A percentile compares a stretch with the other conserved stretches of the same genome.
These are phyloP conservation scores for Pongo pygmaeus DNA, from an alignment of 2,113 vertebrate species.

Conservation along the genomic window DNA sequence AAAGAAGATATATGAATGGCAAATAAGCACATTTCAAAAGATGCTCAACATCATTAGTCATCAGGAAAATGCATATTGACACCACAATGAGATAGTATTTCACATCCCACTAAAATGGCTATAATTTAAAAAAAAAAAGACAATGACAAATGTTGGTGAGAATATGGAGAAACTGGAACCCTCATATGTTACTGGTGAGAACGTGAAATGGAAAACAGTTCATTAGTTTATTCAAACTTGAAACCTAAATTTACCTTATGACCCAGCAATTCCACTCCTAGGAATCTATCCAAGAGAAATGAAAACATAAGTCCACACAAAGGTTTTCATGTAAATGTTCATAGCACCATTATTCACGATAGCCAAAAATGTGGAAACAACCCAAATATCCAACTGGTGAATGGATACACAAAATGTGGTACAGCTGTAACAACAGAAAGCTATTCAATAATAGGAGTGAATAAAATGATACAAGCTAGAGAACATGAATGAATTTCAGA, in stretches of 20 bases:
- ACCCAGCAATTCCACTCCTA: not conserved
- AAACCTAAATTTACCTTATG: not conserved
- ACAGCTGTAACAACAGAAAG: not conserved
- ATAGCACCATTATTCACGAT: not conserved
- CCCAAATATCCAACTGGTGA: not conserved
- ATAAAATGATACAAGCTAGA: not conserved
- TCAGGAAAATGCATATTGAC: not conserved
- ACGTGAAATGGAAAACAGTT: not conserved
- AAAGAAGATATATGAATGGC: slow-evolving; percentile 4
- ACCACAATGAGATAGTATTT: not conserved
- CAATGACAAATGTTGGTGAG: not conserved
- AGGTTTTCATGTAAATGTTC: not conserved
- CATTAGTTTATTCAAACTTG: not conserved
- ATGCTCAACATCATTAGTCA: not conserved
- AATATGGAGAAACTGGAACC: not conserved
- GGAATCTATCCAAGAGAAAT: not conserved
- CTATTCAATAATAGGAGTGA: not conserved
- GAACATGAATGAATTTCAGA: not conserved
- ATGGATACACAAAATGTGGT: not conserved
- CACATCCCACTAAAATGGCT: not conserved
- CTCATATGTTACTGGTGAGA: not conserved
- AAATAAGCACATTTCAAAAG: not conserved
- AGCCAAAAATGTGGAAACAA: not conserved
- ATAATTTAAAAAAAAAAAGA: not conserved
- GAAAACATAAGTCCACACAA: not conserved